A percentile compares a stretch with the other conserved stretches of the same genome.
phyloP scores from a whole-genome alignment of 2,113 vertebrate species.

The Rynchops niger region DNA sequence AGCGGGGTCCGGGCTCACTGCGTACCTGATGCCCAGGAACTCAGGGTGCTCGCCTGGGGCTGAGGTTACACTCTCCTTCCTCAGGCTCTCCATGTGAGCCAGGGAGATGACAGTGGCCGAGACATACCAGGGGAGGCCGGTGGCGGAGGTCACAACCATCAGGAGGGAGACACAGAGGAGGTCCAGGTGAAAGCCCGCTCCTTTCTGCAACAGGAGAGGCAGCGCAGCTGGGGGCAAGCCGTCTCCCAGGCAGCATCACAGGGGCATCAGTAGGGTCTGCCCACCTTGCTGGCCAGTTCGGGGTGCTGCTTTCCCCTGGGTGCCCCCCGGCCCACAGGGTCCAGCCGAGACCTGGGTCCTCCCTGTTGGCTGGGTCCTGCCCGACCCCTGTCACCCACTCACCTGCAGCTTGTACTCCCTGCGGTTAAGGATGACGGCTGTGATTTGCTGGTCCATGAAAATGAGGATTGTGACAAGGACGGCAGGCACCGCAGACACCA shows the following conservation, averaged over 20 bases:
- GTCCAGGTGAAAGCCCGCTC: conserved; percentile 83
- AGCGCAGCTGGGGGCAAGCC: rapidly evolving
- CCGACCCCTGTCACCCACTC: neutral
- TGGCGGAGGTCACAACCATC: conserved; percentile 70
- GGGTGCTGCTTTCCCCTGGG: neutral
- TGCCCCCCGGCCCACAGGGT: neutral
- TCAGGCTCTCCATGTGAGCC: conserved; percentile 83
- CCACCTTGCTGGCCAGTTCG: rapidly evolving
- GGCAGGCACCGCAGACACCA: conserved; percentile 68
- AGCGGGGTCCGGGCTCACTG: rapidly evolving
- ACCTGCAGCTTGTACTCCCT: conserved; percentile 78
- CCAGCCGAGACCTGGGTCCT: neutral
- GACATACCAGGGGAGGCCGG: conserved; percentile 82
- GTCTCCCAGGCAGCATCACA: conserved; percentile 33
- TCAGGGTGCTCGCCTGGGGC: conserved; percentile 70
- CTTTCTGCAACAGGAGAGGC: conserved; percentile 69
- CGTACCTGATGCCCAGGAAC: conserved; percentile 80
- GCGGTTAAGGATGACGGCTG: conserved; percentile 81
- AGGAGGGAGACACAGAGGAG: conserved; percentile 79
- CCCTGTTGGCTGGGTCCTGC: rapidly evolving
- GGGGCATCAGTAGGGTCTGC: neutral
- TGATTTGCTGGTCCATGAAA: conserved; percentile 87
- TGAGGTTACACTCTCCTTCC: conserved; percentile 69
- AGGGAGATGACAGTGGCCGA: conserved; percentile 81
- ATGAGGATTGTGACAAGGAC: conserved; percentile 81